A percentile compares a stretch with the other conserved stretches of the same genome.
Evolutionary conservation across 2,888 invertebrate genomes (phyloP).

Genomic region (Polymixis lichenea): DNA sequence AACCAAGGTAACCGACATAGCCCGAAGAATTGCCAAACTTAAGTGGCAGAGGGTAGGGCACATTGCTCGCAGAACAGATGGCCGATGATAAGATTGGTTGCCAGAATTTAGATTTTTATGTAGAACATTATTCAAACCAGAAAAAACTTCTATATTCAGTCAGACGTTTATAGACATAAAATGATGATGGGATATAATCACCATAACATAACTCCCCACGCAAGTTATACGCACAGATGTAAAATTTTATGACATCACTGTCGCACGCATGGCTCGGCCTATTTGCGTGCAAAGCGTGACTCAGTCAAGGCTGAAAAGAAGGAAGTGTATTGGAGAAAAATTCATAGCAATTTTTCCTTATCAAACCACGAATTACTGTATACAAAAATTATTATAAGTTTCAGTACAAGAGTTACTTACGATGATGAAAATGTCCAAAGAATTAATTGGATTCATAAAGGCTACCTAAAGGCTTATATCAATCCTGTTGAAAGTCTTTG

Average conservation of each 20-base stretch:
- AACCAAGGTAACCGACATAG: no score
- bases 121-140: neutral
- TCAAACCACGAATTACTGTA: neutral
- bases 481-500: no score
- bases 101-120: neutral
- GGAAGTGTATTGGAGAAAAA: neutral
- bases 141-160: conserved; percentile 7
- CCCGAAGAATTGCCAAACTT: no score
- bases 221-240: conserved; percentile 31
- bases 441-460: no score
- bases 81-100: no score
- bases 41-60: no score
- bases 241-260: conserved; percentile 37
- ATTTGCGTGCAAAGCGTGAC: conserved; percentile 24
- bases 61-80: no score
- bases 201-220: conserved; percentile 12
- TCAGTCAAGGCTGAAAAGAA: neutral
- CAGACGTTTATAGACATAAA: conserved; percentile 32
- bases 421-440: no score
- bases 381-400: neutral
- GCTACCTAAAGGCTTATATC: no score
- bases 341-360: neutral
- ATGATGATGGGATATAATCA: conserved; percentile 33
- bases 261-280: conserved; percentile 49
- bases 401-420: no score